Conservation (phyloP, 2,797 vertebrate genomes). For the Graptemys geographica region DNA sequence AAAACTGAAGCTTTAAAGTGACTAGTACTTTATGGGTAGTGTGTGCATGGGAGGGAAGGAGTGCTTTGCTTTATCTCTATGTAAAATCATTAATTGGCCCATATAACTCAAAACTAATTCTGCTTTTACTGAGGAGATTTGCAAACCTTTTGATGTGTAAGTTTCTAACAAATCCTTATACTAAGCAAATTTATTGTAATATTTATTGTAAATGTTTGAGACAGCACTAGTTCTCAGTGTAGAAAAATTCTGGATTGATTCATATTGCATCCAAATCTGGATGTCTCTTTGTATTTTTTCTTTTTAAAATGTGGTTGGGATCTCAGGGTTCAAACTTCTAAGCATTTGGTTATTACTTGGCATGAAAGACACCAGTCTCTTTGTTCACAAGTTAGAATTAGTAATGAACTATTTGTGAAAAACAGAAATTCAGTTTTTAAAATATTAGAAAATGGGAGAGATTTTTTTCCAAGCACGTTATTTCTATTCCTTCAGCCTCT, state of each 20-base stretch:
- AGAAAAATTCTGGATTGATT: neutral
- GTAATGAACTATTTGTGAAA: neutral
- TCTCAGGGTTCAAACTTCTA: neutral
- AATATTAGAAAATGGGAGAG: neutral
- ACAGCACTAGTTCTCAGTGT: neutral
- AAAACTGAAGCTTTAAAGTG: neutral
- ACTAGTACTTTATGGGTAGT: neutral
- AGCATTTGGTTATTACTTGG: neutral
- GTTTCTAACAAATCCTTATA: neutral
- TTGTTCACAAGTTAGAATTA: neutral
- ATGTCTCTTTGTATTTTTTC: neutral
- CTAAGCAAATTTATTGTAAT: neutral
- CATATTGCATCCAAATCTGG: neutral
- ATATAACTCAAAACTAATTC: neutral
- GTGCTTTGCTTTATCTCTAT: neutral
- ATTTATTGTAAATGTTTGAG: neutral
- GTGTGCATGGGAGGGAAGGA: neutral
- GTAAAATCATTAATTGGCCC: neutral
- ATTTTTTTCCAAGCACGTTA: neutral
- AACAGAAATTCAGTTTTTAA: neutral
- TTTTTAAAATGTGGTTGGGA: neutral
- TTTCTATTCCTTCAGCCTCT: neutral
- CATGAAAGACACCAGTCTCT: neutral
- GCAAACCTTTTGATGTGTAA: neutral
- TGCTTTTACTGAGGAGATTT: neutral